phyloP scores from a whole-genome alignment of 2,888 invertebrate genomes.

The Leucophenga maculata region DNA sequence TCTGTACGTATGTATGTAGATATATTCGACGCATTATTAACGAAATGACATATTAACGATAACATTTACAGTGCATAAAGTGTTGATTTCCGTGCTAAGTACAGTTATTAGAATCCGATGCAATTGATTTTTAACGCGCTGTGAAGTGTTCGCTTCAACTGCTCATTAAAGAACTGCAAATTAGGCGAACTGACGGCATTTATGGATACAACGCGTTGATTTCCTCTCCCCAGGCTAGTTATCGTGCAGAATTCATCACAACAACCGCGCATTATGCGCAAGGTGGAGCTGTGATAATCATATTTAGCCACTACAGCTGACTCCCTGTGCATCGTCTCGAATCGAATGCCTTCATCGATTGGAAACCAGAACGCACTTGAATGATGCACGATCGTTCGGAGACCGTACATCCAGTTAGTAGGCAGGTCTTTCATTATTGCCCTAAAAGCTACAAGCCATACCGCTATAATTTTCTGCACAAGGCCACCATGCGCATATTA shows the following conservation, averaged over 20 bases:
- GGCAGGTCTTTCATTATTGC: conserved; percentile 2
- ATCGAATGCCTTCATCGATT: not conserved
- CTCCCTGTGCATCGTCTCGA: not conserved
- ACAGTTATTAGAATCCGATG: conserved; percentile 12
- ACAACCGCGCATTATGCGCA: conserved; percentile 30
- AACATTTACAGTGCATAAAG: conserved; percentile 65
- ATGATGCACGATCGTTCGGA: not conserved
- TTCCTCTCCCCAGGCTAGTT: not conserved
- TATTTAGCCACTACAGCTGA: conserved; percentile 46
- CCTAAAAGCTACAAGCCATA: conserved; percentile 1
- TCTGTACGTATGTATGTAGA: not conserved
- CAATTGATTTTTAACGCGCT: conserved; percentile 18
- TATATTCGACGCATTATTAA: conserved; percentile 60
- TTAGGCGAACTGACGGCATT: not conserved
- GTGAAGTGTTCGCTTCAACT: not conserved
- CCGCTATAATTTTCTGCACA: conserved; percentile 16
- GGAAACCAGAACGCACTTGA: not conserved
- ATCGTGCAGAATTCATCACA: not conserved
- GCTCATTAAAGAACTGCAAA: conserved; percentile 7
- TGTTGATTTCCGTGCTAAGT: conserved; percentile 49
- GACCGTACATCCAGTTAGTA: not conserved
- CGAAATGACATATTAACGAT: conserved; percentile 66
- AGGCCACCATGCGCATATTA: conserved; percentile 15
- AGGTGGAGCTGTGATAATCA: conserved; percentile 66
- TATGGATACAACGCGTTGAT: not conserved